A percentile compares a stretch with the other conserved stretches of the same genome.
Evolutionary conservation across 2,888 invertebrate genomes (phyloP).

Genomic region (Melipona bicolor): DNA sequence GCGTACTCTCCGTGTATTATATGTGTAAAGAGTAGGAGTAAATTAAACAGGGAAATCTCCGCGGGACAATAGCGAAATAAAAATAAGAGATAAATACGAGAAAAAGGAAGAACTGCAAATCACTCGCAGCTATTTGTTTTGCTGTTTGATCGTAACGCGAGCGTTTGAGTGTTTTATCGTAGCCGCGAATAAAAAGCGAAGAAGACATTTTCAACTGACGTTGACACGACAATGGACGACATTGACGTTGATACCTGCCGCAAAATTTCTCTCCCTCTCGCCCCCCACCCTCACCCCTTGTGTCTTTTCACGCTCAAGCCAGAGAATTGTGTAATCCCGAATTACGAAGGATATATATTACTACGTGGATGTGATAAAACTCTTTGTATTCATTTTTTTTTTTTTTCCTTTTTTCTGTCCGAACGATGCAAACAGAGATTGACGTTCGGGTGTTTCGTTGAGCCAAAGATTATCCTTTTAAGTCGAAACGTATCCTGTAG

Average conservation of each 20-base stretch:
- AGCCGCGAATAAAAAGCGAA: background rate
- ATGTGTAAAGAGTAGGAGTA: background rate
- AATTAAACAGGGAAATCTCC: background rate
- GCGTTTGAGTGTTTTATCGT: background rate
- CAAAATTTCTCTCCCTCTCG: background rate
- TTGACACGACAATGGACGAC: background rate
- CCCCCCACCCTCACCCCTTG: no score
- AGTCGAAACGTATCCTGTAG: constrained; percentile 42
- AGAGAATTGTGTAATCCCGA: background rate
- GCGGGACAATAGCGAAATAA: background rate
- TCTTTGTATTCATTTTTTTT: background rate
- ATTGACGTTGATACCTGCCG: background rate
- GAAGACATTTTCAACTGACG: background rate
- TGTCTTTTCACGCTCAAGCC: background rate
- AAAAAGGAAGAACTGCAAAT: background rate
- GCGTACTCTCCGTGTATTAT: no score
- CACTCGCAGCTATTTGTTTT: background rate
- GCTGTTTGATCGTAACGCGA: background rate
- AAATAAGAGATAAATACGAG: background rate
- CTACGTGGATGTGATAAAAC: constrained; percentile 18
- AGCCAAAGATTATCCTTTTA: constrained; percentile 59
- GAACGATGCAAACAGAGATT: background rate
- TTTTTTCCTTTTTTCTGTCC: background rate
- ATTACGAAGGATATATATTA: background rate
- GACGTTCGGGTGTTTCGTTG: background rate